A percentile compares a stretch with the other conserved stretches of the same genome.
These are phyloP conservation scores for Tetheella fluctuosa DNA, from an alignment of 2,888 invertebrate species.

Conservation along the genomic window DNA sequence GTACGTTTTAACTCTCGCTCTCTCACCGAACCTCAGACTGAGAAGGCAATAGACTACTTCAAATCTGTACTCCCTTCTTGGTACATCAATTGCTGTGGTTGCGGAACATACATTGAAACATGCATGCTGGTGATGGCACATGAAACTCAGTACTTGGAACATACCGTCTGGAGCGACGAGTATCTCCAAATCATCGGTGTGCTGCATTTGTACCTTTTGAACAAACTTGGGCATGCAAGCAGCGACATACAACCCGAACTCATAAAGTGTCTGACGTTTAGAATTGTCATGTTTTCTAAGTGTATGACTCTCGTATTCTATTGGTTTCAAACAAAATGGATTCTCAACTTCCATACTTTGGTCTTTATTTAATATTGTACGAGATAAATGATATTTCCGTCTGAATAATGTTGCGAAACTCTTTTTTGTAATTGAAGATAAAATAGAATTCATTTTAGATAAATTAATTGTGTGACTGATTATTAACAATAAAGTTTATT, in stretches of 20 bases:
- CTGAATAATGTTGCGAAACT: slow-evolving; percentile 24
- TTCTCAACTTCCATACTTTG: slow-evolving; percentile 39
- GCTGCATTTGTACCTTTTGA: slow-evolving; percentile 71
- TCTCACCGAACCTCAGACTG: slow-evolving; percentile 59
- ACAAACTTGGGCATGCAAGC: slow-evolving; percentile 74
- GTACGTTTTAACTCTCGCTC: slow-evolving; percentile 66
- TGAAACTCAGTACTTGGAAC: slow-evolving; percentile 61
- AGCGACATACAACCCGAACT: slow-evolving; percentile 73
- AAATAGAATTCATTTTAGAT: slow-evolving; percentile 22
- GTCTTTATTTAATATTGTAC: slow-evolving; percentile 19
- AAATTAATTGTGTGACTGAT: neutral
- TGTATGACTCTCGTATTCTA: slow-evolving; percentile 53
- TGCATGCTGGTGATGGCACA: slow-evolving; percentile 68
- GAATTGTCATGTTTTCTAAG: slow-evolving; percentile 63
- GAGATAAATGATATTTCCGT: slow-evolving; percentile 29
- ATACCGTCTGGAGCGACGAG: slow-evolving; percentile 68
- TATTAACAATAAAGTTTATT: slow-evolving; percentile 9
- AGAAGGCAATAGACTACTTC: slow-evolving; percentile 67
- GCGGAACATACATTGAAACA: slow-evolving; percentile 64
- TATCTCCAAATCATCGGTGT: slow-evolving; percentile 69
- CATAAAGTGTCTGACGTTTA: slow-evolving; percentile 63
- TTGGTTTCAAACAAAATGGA: slow-evolving; percentile 56
- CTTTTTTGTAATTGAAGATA: slow-evolving; percentile 32
- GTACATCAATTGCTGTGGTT: slow-evolving; percentile 72
- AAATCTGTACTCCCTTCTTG: slow-evolving; percentile 65